Percentiles rank a stretch among this genome's conserved stretches.
phyloP scores from a whole-genome alignment of 2,888 invertebrate species.

The Encarsia formosa region DNA sequence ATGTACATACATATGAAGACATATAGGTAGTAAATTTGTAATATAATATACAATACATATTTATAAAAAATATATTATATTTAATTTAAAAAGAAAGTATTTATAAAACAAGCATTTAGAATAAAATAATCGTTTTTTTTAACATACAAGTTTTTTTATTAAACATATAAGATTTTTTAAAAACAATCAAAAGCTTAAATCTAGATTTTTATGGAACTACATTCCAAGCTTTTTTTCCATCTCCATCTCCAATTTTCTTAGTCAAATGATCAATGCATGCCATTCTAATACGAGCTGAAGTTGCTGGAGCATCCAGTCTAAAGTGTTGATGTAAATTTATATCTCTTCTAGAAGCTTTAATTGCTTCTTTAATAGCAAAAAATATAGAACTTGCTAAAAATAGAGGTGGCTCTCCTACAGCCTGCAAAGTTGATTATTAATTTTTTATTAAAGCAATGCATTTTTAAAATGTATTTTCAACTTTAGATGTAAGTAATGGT shows the following conservation, averaged over 20 bases:
- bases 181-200: neutral
- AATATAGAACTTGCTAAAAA: constrained; percentile 84
- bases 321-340: constrained; percentile 62
- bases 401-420: constrained; percentile 92
- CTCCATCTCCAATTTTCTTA: constrained; percentile 50
- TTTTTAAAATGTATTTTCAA: too few species aligned
- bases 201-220: constrained; percentile 24
- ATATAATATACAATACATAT: constrained; percentile 13
- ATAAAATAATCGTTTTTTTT: too few species aligned
- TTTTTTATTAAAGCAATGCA: too few species aligned
- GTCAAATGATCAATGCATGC: constrained; percentile 83
- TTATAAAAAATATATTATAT: constrained; percentile 12
- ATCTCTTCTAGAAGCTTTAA: constrained; percentile 72
- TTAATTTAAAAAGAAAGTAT: constrained; percentile 4
- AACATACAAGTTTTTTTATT: too few species aligned
- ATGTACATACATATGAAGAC: constrained; percentile 10
- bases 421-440: constrained; percentile 57
- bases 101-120: constrained; percentile 7
- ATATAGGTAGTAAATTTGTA: constrained; percentile 7
- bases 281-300: constrained; percentile 83
- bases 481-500: too few species aligned
- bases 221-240: constrained; percentile 34
- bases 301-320: constrained; percentile 77
- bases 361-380: constrained; percentile 87
- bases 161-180: too few species aligned